Conservation (phyloP, 2,113 vertebrate genomes). For the Podiceps cristatus region DNA sequence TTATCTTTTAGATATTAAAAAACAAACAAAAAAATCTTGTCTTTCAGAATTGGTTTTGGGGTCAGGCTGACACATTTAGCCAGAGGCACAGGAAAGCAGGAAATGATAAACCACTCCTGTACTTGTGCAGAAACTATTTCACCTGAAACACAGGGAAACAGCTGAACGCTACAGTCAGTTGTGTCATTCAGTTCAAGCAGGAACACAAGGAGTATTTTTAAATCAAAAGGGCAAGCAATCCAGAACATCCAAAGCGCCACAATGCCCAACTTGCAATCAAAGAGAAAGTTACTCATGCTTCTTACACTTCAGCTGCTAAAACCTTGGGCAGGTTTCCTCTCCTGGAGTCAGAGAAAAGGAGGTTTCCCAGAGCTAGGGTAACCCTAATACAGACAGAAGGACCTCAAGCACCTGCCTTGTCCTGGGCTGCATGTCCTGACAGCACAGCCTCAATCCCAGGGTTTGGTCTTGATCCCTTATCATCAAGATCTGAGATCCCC, state of each 20-base stretch:
- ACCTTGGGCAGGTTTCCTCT: not conserved
- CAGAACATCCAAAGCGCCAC: not conserved
- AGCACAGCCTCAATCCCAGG: not conserved
- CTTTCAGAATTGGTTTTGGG: not conserved
- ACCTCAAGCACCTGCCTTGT: accelerated
- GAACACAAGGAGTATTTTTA: not conserved
- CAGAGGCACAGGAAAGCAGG: not conserved
- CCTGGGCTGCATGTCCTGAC: not conserved
- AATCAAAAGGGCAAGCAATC: not conserved
- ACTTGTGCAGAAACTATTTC: not conserved
- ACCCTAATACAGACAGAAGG: not conserved
- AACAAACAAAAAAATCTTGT: not conserved
- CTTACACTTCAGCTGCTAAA: not conserved
- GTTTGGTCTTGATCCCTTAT: not conserved
- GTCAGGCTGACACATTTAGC: not conserved
- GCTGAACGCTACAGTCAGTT: not conserved
- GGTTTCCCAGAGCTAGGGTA: not conserved
- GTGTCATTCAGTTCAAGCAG: not conserved
- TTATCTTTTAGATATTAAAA: not conserved
- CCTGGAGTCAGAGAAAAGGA: not conserved
- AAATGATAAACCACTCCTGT: not conserved
- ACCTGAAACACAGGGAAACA: not conserved
- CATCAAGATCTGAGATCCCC: not conserved
- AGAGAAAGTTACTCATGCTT: not conserved
- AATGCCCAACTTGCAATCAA: not conserved